These are phyloP conservation scores for Neomonachus schauinslandi DNA, from an alignment of 2,113 vertebrate genomes.

Conservation along the genomic window DNA sequence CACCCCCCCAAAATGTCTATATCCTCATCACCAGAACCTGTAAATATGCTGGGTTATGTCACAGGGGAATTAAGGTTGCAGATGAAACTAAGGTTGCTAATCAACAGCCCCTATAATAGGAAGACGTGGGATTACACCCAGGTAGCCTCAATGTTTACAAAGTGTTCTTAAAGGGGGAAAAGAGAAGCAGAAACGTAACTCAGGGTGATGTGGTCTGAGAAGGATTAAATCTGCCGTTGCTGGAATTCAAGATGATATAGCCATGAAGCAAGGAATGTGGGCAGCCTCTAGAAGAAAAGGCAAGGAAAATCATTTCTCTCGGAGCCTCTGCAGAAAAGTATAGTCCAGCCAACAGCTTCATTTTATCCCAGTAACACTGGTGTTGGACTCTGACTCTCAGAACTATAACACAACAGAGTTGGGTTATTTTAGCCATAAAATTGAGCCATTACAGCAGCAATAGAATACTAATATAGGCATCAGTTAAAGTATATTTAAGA, in stretches of 20 bases:
- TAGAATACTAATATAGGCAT: background rate
- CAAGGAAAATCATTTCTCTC: background rate
- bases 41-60: background rate
- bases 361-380: background rate
- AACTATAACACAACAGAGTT: background rate
- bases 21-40: background rate
- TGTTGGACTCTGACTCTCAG: background rate
- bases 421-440: background rate
- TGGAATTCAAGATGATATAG: background rate
- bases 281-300: background rate
- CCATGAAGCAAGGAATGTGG: background rate
- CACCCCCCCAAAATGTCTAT: fast-evolving
- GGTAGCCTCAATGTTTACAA: fast-evolving
- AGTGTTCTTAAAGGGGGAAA: background rate
- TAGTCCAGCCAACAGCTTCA: background rate
- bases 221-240: background rate
- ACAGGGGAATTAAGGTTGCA: background rate
- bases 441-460: background rate
- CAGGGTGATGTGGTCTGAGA: no score
- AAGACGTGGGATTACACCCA: background rate
- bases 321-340: background rate
- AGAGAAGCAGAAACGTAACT: fast-evolving
- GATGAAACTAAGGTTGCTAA: background rate
- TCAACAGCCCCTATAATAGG: background rate
- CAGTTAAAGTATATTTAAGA: background rate